phyloP scores from a whole-genome alignment of 2,797 vertebrate species.

The Centroberyx gerrardi region DNA sequence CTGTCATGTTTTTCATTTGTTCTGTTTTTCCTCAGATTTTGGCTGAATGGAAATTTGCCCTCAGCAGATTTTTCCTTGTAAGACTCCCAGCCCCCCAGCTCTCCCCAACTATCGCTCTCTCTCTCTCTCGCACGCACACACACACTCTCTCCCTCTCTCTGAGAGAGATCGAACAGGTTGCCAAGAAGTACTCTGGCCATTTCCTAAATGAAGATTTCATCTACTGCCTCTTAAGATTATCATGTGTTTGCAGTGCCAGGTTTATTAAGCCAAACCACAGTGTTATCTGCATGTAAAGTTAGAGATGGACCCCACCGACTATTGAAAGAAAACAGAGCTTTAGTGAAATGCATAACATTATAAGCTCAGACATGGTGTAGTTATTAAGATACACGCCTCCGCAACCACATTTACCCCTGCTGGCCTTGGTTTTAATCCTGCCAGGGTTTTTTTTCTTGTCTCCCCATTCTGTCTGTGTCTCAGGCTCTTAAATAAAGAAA shows the following conservation, averaged over 20 bases:
- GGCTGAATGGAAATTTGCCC: constrained; percentile 59
- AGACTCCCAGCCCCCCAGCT: constrained; percentile 19
- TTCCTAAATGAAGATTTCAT: constrained; percentile 72
- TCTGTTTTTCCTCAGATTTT: constrained; percentile 41
- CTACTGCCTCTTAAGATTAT: constrained; percentile 62
- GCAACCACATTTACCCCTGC: background rate
- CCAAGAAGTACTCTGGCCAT: constrained; percentile 62
- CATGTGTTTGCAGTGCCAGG: constrained; percentile 42
- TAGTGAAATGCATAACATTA: background rate
- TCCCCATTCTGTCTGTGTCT: background rate
- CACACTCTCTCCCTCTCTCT: constrained; percentile 29
- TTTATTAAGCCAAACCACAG: constrained; percentile 38
- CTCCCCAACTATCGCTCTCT: constrained; percentile 29
- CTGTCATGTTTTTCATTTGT: constrained; percentile 39
- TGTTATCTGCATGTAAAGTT: constrained; percentile 9
- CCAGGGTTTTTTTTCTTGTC: background rate
- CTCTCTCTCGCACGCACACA: constrained; percentile 23
- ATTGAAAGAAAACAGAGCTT: constrained; percentile 4
- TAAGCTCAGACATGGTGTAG: background rate
- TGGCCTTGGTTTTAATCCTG: background rate
- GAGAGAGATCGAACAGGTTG: constrained; percentile 55
- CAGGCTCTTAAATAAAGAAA: background rate
- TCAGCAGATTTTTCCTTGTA: constrained; percentile 56
- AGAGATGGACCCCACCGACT: constrained; percentile 3
- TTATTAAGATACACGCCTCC: background rate